These are phyloP conservation scores for Epinephelus malabaricus DNA, from an alignment of 2,797 vertebrate genomes.

Conservation along the genomic window DNA sequence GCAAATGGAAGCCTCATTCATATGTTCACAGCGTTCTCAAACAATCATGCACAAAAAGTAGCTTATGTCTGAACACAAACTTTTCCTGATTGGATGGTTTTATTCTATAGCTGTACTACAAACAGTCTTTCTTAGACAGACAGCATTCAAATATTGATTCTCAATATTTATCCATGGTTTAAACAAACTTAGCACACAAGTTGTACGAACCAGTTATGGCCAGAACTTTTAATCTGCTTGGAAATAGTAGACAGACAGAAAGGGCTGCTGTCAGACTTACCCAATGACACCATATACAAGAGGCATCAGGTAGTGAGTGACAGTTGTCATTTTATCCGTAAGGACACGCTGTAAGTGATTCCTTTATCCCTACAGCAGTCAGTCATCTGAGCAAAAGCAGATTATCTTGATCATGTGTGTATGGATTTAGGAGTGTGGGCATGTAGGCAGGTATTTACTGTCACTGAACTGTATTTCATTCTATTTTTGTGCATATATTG, in stretches of 20 bases:
- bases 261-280: neutral
- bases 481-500: neutral
- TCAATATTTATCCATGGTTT: conserved; percentile 10
- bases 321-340: conserved; percentile 18
- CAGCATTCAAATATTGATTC: conserved; percentile 13
- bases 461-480: neutral
- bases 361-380: conserved; percentile 7
- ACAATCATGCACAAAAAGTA: neutral
- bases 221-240: neutral
- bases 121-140: neutral
- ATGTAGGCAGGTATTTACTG: neutral
- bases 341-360: conserved; percentile 6
- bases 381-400: conserved; percentile 7
- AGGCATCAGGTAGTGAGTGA: conserved; percentile 18
- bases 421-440: neutral
- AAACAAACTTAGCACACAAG: neutral
- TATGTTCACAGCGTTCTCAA: neutral
- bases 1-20: neutral
- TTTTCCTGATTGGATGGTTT: neutral
- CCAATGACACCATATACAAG: neutral
- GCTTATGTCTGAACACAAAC: neutral
- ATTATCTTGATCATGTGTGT: neutral
- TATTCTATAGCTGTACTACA: neutral
- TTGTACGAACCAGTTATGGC: neutral
- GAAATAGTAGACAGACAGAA: neutral